Conservation (phyloP, 2,113 vertebrate genomes). For the Pomatorhinus ruficollis region DNA sequence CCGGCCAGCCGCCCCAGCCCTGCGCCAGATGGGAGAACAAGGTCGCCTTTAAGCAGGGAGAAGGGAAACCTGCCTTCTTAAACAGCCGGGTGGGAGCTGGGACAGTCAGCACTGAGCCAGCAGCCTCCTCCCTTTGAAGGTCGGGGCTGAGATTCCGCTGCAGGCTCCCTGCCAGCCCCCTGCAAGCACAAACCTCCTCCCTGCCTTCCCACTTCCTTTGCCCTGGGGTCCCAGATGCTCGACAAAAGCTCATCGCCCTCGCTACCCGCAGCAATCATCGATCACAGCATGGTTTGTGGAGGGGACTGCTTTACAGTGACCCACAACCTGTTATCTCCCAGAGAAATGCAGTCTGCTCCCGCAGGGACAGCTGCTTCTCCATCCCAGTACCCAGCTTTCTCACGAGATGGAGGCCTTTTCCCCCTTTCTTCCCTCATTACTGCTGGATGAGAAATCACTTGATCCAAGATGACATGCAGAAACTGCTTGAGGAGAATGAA, state of each 20-base stretch:
- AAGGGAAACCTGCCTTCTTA: constrained; percentile 15
- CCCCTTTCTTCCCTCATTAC: not conserved
- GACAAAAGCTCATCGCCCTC: accelerated
- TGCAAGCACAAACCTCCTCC: not conserved
- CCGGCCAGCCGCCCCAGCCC: not conserved
- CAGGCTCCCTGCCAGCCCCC: not conserved
- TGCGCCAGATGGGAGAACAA: not conserved
- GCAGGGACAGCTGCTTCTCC: accelerated
- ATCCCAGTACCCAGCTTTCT: not conserved
- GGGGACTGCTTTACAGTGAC: not conserved
- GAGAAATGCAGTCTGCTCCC: not conserved
- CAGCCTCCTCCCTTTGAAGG: not conserved
- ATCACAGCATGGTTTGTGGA: not conserved
- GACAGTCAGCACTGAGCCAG: not conserved
- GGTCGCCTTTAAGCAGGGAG: not conserved
- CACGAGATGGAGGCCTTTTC: not conserved
- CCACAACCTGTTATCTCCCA: not conserved
- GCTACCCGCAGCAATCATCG: accelerated
- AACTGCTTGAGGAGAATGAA: not conserved
- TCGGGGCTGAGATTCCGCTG: accelerated
- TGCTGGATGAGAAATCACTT: not conserved
- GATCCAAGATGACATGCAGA: not conserved
- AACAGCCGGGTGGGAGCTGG: not conserved
- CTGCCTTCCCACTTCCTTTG: not conserved
- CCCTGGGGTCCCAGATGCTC: not conserved